phyloP scores from a whole-genome alignment of 2,113 vertebrate genomes.

The Xiphorhynchus elegans region DNA sequence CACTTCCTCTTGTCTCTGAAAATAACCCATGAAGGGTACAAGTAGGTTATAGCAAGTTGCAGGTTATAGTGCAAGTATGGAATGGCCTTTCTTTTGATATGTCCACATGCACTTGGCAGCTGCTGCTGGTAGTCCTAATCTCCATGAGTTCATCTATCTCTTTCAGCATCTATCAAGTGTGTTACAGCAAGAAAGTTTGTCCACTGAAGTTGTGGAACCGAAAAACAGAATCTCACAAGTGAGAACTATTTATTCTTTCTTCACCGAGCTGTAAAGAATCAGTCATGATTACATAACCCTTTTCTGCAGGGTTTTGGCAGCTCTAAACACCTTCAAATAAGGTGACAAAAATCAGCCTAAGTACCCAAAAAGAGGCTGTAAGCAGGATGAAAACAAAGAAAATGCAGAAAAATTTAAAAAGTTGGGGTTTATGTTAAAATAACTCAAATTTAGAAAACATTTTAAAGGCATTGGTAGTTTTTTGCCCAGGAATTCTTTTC shows the following conservation, averaged over 20 bases:
- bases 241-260: neutral
- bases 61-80: neutral
- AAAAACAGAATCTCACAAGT: neutral
- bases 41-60: neutral
- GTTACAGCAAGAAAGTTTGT: neutral
- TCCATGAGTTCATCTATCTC: neutral
- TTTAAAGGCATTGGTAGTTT: neutral
- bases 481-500: neutral
- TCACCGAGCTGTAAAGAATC: neutral
- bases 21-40: neutral
- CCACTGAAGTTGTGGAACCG: neutral
- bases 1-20: conserved; percentile 3
- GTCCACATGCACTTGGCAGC: rapidly evolving
- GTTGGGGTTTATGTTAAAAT: neutral
- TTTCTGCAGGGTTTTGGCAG: neutral
- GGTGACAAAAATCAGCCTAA: neutral
- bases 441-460: neutral
- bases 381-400: neutral
- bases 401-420: neutral
- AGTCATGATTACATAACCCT: neutral
- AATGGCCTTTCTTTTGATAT: neutral
- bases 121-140: neutral
- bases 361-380: neutral
- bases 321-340: neutral
- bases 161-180: neutral